Evolutionary conservation across 2,113 vertebrate genomes (phyloP), one percentile per base, ranked within the genome.

Genomic region (Siniperca chuatsi): DNA sequence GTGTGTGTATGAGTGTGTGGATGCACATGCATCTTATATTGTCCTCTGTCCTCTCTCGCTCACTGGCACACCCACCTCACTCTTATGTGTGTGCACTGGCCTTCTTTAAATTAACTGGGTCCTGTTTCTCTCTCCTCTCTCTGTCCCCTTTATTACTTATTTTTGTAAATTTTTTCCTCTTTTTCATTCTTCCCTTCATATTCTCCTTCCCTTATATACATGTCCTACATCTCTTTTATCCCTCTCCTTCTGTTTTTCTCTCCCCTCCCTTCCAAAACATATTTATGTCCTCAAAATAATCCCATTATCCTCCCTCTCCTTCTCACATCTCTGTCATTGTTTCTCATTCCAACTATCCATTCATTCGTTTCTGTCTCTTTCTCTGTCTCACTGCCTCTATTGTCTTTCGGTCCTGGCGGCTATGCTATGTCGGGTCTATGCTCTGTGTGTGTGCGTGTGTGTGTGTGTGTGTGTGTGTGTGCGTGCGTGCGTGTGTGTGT

Each of bases 1-100:
- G 92, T 93, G 87, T 89, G 87, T 89, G 78, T 84, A 10, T 81
- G 44, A 23, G 73, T 81, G 78, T 76, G 54, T 71, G 75, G 10
- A 2, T 74, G 65, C 12, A 10, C 48, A n/a, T 79, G 77, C n/a
- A 57, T 87, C 37, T 64, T 68, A 52, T n/a, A 70, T 68, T 55
- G 85, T 82, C 64, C 60, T 78, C 66, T 81, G 78, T 76, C 68
- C 46, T 64, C 78, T 78, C 73, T 83, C 37, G n/a, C 69, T 87
- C 62, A 46, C 73, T 60, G 8, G 50, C 81, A 33, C 66, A 70
- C 61, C 33, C 72, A 50, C 79, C 37, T 86, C 18, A 20, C 81
- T 87, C 67, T 73, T 35, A n/a, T 73, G 25, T 68, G 71, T 86
- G 60, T 48, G n/a, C 58, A 3, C 71, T 74, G n/a, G 64, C 62